Conservation (phyloP, 2,888 invertebrate genomes). For the Hedya salicella region DNA sequence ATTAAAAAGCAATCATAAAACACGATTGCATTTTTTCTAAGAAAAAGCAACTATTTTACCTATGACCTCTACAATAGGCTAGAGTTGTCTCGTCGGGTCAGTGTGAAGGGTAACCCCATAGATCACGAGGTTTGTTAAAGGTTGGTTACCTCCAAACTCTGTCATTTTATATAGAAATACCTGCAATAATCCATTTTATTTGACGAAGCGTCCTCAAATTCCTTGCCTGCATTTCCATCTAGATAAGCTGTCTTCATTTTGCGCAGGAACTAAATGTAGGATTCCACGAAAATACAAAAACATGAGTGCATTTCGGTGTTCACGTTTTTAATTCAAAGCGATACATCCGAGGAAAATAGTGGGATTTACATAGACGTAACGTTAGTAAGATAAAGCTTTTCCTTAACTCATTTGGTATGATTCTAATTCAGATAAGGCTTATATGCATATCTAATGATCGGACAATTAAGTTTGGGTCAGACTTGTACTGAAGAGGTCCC, state of each 20-base stretch:
- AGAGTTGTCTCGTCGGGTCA: no score
- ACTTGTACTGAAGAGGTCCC: slow-evolving; percentile 1
- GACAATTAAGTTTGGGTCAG: slow-evolving; percentile 20
- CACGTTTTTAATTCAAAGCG: slow-evolving; percentile 35
- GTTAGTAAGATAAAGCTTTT: slow-evolving; percentile 32
- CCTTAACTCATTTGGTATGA: slow-evolving; percentile 34
- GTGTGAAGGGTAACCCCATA: no score
- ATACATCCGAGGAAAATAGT: neutral
- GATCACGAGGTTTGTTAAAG: no score
- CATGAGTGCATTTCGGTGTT: slow-evolving; percentile 28
- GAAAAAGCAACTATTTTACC: no score
- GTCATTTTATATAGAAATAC: neutral
- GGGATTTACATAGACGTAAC: slow-evolving; percentile 16
- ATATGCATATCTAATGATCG: slow-evolving; percentile 28
- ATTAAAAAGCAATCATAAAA: no score
- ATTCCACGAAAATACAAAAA: slow-evolving; percentile 18
- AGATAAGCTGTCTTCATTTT: slow-evolving; percentile 22
- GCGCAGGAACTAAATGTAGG: slow-evolving; percentile 1
- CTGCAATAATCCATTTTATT: neutral
- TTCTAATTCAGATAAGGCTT: slow-evolving; percentile 36
- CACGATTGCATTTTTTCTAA: no score
- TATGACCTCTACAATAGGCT: no score
- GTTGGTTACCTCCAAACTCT: no score
- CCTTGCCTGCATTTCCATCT: neutral
- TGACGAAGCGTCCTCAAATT: neutral